A percentile compares a stretch with the other conserved stretches of the same genome.
These are phyloP conservation scores for Onychomys arenicola DNA, from an alignment of 2,797 vertebrate genomes.

Conservation along the genomic window DNA sequence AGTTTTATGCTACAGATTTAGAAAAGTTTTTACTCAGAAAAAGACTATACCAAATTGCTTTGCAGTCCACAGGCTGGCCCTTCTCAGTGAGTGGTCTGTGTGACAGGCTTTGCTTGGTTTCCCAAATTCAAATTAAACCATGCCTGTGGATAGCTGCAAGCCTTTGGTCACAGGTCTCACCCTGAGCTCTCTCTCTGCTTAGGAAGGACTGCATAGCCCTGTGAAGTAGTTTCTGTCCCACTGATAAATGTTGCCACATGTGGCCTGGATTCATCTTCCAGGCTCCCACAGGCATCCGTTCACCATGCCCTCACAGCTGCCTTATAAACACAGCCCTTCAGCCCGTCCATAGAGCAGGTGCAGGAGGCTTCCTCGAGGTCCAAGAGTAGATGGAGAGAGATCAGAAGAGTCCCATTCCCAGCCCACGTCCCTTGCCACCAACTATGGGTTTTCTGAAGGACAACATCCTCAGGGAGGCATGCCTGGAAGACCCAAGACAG, in stretches of 20 bases:
- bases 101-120: background rate
- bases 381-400: background rate
- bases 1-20: background rate
- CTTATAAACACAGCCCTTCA: accelerated
- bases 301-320: background rate
- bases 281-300: accelerated
- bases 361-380: background rate
- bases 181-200: background rate
- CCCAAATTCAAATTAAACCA: background rate
- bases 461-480: background rate
- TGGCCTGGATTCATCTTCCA: background rate
- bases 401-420: background rate
- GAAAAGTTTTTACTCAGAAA: slow-evolving; percentile 45
- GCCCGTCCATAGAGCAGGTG: background rate
- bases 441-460: background rate
- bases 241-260: background rate
- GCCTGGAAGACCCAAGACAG: background rate
- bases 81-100: background rate
- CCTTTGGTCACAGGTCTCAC: background rate
- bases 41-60: background rate
- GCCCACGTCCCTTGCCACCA: background rate
- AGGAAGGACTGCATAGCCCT: background rate
- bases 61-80: background rate
- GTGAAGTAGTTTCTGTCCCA: background rate
- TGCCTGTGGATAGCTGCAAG: background rate